Evolutionary conservation across 2,888 invertebrate genomes (phyloP).

Genomic region (Pyrocoelia pectoralis): DNA sequence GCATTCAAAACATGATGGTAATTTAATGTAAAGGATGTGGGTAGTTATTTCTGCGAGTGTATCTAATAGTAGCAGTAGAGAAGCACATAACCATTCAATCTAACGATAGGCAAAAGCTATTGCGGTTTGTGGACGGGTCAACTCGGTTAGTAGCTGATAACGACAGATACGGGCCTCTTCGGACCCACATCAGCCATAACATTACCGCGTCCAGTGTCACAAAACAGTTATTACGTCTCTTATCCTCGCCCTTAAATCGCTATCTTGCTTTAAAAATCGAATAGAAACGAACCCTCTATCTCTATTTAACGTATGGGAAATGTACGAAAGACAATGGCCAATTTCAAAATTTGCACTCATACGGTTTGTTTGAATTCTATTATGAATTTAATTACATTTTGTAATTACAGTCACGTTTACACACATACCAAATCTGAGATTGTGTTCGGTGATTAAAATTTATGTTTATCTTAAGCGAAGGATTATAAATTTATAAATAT

Average conservation of each 20-base stretch:
- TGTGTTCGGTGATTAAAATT: too few species aligned
- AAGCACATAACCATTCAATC: conserved; percentile 48
- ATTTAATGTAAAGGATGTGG: conserved; percentile 1
- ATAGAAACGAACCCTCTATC: conserved; percentile 17
- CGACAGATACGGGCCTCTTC: conserved; percentile 49
- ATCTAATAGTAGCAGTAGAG: conserved; percentile 20
- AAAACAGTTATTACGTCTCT: conserved; percentile 37
- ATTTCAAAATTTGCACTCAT: neutral
- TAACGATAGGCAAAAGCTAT: conserved; percentile 48
- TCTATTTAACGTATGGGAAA: conserved; percentile 9
- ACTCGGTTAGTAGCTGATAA: conserved; percentile 57
- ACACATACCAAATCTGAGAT: too few species aligned
- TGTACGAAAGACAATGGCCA: neutral
- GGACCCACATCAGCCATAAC: conserved; percentile 42
- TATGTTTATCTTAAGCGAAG: too few species aligned
- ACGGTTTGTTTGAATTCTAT: neutral
- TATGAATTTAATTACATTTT: too few species aligned
- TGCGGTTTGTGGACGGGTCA: conserved; percentile 58
- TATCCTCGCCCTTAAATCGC: conserved; percentile 24
- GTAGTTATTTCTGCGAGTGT: conserved; percentile 24
- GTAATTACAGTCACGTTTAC: too few species aligned
- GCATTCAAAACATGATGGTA: conserved; percentile 5
- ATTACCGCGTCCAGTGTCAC: conserved; percentile 40
- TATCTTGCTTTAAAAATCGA: conserved; percentile 33
- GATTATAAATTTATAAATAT: too few species aligned